Evolutionary conservation across 2,797 vertebrate genomes (phyloP), one percentile per base, ranked within the genome.

Genomic region (Argyrosomus regius): DNA sequence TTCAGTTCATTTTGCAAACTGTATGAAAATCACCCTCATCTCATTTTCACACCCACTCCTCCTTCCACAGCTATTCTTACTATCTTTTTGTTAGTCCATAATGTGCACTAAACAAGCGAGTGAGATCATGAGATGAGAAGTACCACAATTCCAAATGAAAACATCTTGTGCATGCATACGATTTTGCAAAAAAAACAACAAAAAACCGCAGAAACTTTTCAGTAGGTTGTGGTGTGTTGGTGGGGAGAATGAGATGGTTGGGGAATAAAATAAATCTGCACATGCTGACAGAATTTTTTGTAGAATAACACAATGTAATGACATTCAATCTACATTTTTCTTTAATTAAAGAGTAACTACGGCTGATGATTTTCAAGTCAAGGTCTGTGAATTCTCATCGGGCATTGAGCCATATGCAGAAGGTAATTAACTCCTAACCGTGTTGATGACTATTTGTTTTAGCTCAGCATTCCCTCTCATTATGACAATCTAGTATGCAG

Each of bases 391-490:
- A 67, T 89, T 68, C 78, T 77, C 70, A 53, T 48, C 41, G 65
- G 85, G 68, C 67, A 58, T 35, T 13, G 22, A 53, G 73, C 76
- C 72, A 74, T 64, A 70, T 72, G 78, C 43, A 60, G 69, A 77
- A 83, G 62, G 77, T 85, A 87, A 88, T 89, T 91, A 89, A 77
- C 83, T 87, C 43, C 63, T 73, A 60, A 69, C 75, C 54, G 48
- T 72, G 80, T 62, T 83, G 78, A 78, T 66, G 78, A 71, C 78
- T 87, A 41, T 90, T 86, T 82, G 73, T 83, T 80, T 82, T 68
- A 77, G 78, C 82, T 81, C 75, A 80, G 81, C 67, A 43, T 69
- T 77, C 46, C 26, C 39, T 79, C 79, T 82, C 77, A 88, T 88
- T 85, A 76, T 78, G 77, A 72, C 58, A 63, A 60, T 59, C 31